These are phyloP conservation scores for Pseudachorutes palmiensis DNA, from an alignment of 1,140 invertebrate species.

Conservation along the genomic window DNA sequence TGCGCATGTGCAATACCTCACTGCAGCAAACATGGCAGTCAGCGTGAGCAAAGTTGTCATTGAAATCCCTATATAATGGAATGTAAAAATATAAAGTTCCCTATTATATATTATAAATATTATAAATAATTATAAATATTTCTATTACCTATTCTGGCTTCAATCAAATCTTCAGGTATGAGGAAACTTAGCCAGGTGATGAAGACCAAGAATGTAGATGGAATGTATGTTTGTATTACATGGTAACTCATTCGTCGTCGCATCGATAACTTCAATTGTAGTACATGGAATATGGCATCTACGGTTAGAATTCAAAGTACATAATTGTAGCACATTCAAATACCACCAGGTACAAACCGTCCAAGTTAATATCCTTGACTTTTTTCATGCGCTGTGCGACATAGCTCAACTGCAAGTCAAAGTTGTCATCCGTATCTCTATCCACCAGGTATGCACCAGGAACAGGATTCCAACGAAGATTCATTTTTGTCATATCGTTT, in stretches of 20 bases:
- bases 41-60: conserved; percentile 11
- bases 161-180: conserved; percentile 54
- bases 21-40: conserved; percentile 6
- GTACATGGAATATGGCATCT: conserved; percentile 5
- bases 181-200: conserved; percentile 59
- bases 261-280: background rate
- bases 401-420: conserved; percentile 12
- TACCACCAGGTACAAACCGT: background rate
- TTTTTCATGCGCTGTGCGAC: background rate
- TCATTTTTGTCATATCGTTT: conserved; percentile 2
- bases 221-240: conserved; percentile 47
- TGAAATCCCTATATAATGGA: background rate
- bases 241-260: conserved; percentile 4
- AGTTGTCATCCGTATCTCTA: conserved; percentile 20
- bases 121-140: background rate
- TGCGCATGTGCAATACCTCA: no score
- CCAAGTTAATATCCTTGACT: conserved; percentile 4
- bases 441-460: conserved; percentile 16
- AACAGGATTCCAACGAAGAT: background rate
- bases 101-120: background rate
- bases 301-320: conserved; percentile 7
- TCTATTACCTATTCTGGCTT: conserved; percentile 46
- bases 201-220: conserved; percentile 54
- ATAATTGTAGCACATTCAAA: background rate
- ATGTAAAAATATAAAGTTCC: background rate